Evolutionary conservation across 2,113 vertebrate genomes (phyloP).

Genomic region (Salvator merianae): DNA sequence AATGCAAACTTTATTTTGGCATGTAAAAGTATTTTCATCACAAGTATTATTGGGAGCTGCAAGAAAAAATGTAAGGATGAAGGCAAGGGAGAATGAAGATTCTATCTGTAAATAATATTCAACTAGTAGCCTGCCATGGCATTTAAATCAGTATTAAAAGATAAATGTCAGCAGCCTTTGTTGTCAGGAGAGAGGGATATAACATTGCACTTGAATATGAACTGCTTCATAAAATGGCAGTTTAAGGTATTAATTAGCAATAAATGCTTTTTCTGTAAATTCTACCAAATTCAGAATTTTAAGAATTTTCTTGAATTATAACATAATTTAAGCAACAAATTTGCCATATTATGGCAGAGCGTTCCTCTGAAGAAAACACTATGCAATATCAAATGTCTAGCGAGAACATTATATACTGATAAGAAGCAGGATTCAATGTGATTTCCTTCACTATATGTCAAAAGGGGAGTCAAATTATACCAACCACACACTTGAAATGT

Average conservation of each 20-base stretch:
- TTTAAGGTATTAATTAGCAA: not conserved
- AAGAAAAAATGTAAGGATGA: constrained; percentile 44
- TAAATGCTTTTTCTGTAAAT: not conserved
- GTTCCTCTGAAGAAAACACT: not conserved
- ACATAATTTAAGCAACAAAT: not conserved
- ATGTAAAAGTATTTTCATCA: constrained; percentile 92
- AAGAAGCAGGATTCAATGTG: not conserved
- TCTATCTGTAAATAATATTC: not conserved
- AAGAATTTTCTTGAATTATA: not conserved
- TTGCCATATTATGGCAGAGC: not conserved
- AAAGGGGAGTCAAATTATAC: too few relatives aligned
- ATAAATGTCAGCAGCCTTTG: not conserved
- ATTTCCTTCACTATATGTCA: not conserved
- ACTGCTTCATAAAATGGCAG: not conserved
- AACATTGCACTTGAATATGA: not conserved
- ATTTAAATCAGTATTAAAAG: too few relatives aligned
- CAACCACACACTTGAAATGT: too few relatives aligned
- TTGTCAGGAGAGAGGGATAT: too few relatives aligned
- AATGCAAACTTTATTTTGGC: constrained; percentile 91
- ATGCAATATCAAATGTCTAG: not conserved
- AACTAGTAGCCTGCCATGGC: not conserved
- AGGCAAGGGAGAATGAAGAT: constrained; percentile 18
- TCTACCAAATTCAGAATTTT: not conserved
- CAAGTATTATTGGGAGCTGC: constrained; percentile 96
- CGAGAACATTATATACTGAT: not conserved